Evolutionary conservation across 2,888 invertebrate genomes (phyloP), one percentile per base, ranked within the genome.

Genomic region (Rutpela maculata): DNA sequence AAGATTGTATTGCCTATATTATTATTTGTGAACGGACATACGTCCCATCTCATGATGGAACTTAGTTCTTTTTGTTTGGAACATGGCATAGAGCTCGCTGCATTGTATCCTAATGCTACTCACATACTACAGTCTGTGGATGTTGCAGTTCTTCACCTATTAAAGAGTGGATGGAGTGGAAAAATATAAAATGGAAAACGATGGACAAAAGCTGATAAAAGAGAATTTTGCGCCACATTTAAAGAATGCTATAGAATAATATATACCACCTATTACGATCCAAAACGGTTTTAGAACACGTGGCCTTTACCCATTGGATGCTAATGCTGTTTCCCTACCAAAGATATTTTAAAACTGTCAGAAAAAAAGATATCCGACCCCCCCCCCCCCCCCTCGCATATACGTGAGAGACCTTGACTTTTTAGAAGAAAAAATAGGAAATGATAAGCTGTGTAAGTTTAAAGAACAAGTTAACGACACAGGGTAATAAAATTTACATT

Each of bases 261-360:
- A 31, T 10, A n/a, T 62, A 31, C 56, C 56, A 56, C 50, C 75
- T 18, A 62, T 31, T 66, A 75, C 43, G 17, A 22, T 73, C 22
- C 71, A 74, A 57, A 78, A 62, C 63, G 74, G 79, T 1, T 79
- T 76, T 50, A 70, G 63, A 56, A 71, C 68, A n/a, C 74, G 76
- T 18, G 79, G 72, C 60, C 69, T 79, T 35, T 72, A 68, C 63
- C 72, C 71, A 26, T 77, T 79, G 18, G 74, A 79, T 68, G 69
- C 72, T 69, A 69, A n/a, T n/a, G n/a, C n/a, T n/a, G n/a, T n/a
- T 76, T 12, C 69, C 66, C 26, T 77, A 70, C 73, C 67, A 17
- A 12, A 75, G 68, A 73, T 75, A 62, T 73, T 78, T 78, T 68
- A 75, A 78, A 38, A 26, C 56, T 22, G 38, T 17, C 17, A 6